A percentile compares a stretch with the other conserved stretches of the same genome.
Evolutionary conservation across 2,888 invertebrate genomes (phyloP).

Genomic region (Aporophyla lueneburgensis): DNA sequence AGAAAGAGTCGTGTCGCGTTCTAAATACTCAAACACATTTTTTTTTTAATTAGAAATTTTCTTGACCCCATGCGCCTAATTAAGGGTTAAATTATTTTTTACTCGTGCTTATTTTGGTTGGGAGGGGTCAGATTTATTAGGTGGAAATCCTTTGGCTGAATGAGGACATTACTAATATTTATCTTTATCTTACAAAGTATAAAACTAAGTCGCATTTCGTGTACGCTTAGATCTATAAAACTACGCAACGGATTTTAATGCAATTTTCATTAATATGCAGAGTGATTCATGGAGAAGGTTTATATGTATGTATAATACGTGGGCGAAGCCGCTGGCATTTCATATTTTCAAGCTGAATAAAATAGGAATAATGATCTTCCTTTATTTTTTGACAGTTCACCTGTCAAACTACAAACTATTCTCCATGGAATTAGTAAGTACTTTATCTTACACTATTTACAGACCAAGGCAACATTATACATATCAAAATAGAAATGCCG

Average conservation of each 20-base stretch:
- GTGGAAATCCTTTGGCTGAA: neutral
- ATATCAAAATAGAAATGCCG: neutral
- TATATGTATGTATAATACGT: too few relatives aligned
- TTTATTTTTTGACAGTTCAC: neutral
- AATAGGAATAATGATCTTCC: neutral
- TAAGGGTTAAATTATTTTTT: conserved; percentile 5
- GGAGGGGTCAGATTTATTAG: neutral
- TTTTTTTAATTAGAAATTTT: too few relatives aligned
- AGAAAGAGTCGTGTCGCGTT: too few relatives aligned
- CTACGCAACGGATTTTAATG: too few relatives aligned
- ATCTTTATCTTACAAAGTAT: too few relatives aligned
- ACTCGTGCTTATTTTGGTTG: conserved; percentile 5
- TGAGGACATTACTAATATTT: neutral
- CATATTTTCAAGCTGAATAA: neutral
- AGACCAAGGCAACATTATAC: neutral
- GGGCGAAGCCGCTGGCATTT: neutral
- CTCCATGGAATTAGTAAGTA: neutral
- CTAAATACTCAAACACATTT: too few relatives aligned
- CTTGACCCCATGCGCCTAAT: too few relatives aligned
- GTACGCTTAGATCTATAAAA: too few relatives aligned
- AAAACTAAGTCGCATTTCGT: too few relatives aligned
- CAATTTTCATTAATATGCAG: too few relatives aligned
- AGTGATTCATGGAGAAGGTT: too few relatives aligned
- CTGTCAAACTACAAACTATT: neutral
- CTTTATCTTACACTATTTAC: neutral